These are phyloP conservation scores for Potamilus streckersoni DNA, from an alignment of 1,140 invertebrate genomes.

Conservation along the genomic window DNA sequence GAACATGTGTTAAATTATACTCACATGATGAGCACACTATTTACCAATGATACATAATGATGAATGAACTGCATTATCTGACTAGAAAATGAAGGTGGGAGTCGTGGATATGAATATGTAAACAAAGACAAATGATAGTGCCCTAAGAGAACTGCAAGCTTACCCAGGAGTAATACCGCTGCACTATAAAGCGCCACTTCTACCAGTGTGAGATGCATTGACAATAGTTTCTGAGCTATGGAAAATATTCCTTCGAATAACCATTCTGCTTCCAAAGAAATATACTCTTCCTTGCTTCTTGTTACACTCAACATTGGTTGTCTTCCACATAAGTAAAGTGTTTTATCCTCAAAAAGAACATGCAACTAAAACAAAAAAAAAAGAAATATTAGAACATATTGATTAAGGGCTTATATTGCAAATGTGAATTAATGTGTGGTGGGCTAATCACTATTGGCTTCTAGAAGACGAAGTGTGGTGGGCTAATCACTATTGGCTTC, in stretches of 20 bases:
- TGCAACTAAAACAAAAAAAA: constrained; percentile 11
- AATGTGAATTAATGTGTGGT: too few relatives aligned
- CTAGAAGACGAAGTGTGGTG: too few relatives aligned
- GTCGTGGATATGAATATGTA: too few relatives aligned
- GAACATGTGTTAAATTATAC: too few relatives aligned
- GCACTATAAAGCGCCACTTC: constrained; percentile 23
- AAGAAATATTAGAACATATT: not conserved
- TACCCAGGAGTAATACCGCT: constrained; percentile 19
- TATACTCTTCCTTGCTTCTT: not conserved
- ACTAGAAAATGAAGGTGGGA: too few relatives aligned
- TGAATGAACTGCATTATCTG: too few relatives aligned
- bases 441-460: too few relatives aligned
- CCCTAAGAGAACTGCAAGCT: not conserved
- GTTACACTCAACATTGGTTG: constrained; percentile 1
- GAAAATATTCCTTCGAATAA: constrained; percentile 22
- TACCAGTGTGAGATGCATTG: constrained; percentile 5
- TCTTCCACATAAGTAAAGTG: not conserved
- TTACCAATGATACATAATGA: too few relatives aligned
- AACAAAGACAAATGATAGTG: too few relatives aligned
- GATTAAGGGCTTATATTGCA: not conserved
- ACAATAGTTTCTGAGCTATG: constrained; percentile 4
- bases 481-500: too few relatives aligned
- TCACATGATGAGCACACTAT: too few relatives aligned
- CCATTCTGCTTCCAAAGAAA: constrained; percentile 8
- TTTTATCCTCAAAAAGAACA: constrained; percentile 9